Base-by-base conservation (phyloP, 2,113 vertebrate genomes). In the Monopterus albus region DNA sequence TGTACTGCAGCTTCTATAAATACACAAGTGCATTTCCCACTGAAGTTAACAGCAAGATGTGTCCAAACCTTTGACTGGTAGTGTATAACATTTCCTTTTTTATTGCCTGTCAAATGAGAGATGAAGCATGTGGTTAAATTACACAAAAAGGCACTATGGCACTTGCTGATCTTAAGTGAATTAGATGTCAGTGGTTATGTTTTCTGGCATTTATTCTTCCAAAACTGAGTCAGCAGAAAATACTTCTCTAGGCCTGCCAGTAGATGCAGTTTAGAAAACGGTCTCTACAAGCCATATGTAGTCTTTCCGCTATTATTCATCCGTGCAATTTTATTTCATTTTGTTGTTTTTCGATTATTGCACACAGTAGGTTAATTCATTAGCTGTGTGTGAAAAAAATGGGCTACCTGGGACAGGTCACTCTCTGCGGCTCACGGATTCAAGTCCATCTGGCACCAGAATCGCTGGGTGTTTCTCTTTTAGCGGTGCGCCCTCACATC, bases 371-470 rank as follows among this genome's bases (percentile, higher is more conserved):
- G 26, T 50, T 20, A 69, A 75, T 71, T 47, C n/a, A n/a, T n/a
- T n/a, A n/a, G n/a, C n/a, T n/a, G 66, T 79, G 50, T 75, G 69
- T 81, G 67, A 79, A 58, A 79, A 75, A 81, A 59, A 72, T 56
- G n/a, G n/a, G n/a, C n/a, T n/a, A 4, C 28, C 69, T 17, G 25
- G 18, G 52, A 62, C 58, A 39, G 71, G 68, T 72, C 75, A 78
- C 49, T 76, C 79, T 79, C 66, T 81, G 72, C 67, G 57, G 67
- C 18, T 71, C 29, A 64, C 51, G 53, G 81, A 83, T 87, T 81
- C 70, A 73, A 77, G 64, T 87, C 87, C 88, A 87, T 85, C 78
- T 88, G 84, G 68, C 72, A 79, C 55, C n/a, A n/a, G n/a, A n/a
- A n/a, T 70, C 65, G 50, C 60, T 26, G 38, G 17, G 35, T 65